Evolutionary conservation across 2,797 vertebrate genomes (phyloP).

Genomic region (Scolopax rusticola): DNA sequence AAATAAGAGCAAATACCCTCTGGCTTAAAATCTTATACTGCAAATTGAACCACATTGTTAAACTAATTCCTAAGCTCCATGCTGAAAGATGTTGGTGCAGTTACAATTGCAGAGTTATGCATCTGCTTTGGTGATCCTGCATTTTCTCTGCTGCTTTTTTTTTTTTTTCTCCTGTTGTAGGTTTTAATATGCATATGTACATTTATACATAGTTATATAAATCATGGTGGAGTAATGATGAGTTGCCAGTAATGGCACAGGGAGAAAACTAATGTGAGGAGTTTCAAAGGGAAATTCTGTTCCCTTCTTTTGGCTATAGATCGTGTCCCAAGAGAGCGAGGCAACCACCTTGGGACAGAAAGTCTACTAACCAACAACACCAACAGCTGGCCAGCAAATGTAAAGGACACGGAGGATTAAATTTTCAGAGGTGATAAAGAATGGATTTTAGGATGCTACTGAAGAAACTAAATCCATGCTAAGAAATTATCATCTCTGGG

Average conservation of each 20-base stretch:
- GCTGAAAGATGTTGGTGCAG: neutral
- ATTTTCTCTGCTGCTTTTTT: neutral
- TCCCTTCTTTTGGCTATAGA: neutral
- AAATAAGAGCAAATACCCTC: neutral
- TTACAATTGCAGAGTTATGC: neutral
- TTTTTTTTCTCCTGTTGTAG: neutral
- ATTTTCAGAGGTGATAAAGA: neutral
- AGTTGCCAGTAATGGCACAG: neutral
- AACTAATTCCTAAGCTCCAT: neutral
- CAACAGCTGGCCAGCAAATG: neutral
- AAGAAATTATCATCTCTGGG: neutral
- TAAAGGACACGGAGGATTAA: neutral
- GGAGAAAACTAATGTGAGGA: neutral
- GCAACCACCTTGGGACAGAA: neutral
- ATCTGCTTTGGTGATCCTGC: neutral
- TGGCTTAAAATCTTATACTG: neutral
- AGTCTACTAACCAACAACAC: neutral
- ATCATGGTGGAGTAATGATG: neutral
- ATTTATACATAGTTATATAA: neutral
- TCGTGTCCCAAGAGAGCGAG: neutral
- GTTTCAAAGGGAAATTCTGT: neutral
- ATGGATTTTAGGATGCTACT: neutral
- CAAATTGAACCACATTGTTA: neutral
- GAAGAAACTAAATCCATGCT: neutral
- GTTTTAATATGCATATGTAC: neutral